Evolutionary conservation across 2,797 vertebrate species (phyloP).

Genomic region (Morus bassanus): DNA sequence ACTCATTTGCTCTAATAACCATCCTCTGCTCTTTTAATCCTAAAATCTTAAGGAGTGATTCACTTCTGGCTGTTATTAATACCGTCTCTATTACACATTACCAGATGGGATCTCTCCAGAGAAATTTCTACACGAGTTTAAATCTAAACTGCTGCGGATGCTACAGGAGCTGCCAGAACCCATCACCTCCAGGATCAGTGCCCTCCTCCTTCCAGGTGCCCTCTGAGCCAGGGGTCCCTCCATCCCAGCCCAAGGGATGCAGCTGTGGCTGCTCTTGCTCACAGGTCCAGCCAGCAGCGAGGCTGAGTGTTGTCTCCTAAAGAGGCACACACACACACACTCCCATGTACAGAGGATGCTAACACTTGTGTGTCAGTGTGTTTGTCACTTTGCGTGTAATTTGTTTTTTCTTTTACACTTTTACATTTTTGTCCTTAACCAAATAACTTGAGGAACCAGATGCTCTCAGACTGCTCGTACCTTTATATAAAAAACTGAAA

Average conservation of each 20-base stretch:
- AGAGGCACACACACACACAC: no score
- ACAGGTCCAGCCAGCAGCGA: accelerated
- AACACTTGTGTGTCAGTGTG: not conserved
- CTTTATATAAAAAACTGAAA: not conserved
- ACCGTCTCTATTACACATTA: not conserved
- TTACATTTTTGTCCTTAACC: not conserved
- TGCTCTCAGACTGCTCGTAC: not conserved
- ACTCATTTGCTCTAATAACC: not conserved
- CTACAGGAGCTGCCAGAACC: not conserved
- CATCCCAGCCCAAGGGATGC: accelerated
- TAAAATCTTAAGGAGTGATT: not conserved
- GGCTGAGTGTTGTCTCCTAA: no score
- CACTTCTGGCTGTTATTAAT: not conserved
- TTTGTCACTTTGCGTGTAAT: not conserved
- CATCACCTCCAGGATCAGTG: not conserved
- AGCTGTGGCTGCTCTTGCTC: not conserved
- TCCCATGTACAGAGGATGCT: not conserved
- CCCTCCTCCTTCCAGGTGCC: not conserved
- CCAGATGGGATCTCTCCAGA: not conserved
- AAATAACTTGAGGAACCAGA: not conserved
- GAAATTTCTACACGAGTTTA: not conserved
- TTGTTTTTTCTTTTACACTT: not conserved
- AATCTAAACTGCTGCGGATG: not conserved
- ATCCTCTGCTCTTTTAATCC: not conserved
- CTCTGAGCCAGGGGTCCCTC: not conserved